Base-by-base conservation (phyloP, 2,888 invertebrate species). In the Theristus sp. region DNA sequence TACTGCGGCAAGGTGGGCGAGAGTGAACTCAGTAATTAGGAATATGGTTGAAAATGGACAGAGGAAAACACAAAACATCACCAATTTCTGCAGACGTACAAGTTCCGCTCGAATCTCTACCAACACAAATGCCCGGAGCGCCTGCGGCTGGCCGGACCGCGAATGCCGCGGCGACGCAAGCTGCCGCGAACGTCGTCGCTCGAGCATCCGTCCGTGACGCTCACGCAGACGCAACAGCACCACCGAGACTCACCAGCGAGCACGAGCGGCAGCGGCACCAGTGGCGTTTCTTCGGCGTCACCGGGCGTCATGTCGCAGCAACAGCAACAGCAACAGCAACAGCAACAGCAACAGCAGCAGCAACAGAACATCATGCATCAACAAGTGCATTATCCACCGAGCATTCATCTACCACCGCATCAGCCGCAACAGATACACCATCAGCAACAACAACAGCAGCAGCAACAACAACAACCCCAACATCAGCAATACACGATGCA, bases 51-150 rank as follows among this genome's bases (percentile, higher is more conserved):
- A 10, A 53, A 24, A 24, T 10, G 6, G n/a, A 20, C n/a, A 10
- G 6, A 3, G 10, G 13, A 10, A 28, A 2, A 22, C 3, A 26
- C 55, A 13, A 55, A 25, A 13, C 6, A 25, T 55, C 55, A 20
- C 13, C 38, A 13, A 30, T 56, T 20, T 57, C 68, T 61, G 54
- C 70, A n/a, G 68, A 70, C 71, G 1, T 72, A 70, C 67, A 71
- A 71, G 57, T 72, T 72, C 66, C 69, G 72, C 20, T 71, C 71
- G 31, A 72, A 72, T 60, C 66, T 72, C 58, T 72, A 72, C 62
- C 72, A 72, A 62, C 71, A 71, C 65, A 71, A 71, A 62, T 71
- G 71, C 60, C 71, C 70, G 6, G 71, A 71, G 25, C 61, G 71
- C 17, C 68, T 66, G 59, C 67, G 67, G 59, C 63, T 64, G 22